Base-by-base conservation (phyloP, 2,888 invertebrate genomes). In the Nemotelus nigrinus region DNA sequence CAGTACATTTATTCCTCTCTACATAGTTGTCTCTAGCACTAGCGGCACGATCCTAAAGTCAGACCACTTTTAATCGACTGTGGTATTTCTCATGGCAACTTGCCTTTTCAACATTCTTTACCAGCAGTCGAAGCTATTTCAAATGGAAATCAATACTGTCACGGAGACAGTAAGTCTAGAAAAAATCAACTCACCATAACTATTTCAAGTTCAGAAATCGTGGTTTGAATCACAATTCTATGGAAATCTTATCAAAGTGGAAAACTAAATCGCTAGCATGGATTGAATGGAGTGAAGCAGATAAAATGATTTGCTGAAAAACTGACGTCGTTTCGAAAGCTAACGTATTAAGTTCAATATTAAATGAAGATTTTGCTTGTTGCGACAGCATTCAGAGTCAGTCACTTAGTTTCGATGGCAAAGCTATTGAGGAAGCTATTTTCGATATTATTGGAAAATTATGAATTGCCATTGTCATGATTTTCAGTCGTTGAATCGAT, bases 121-220 rank as follows among this genome's bases (percentile, higher is more conserved):
- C 25, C 57, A 57, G 57, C 25, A 57, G 63, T 41, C 43, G 63
- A 7, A 41, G 10, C 63, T 63, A 39, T 25, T 70, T 25, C 25
- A 25, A 25, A 25, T 5, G 43, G 44, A 74, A 74, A 74, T 74
- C 74, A 60, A 74, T 74, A 74, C 7, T 60, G 60, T 25, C 48
- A 48, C 44, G 74, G 48, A 74, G 74, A 60, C 74, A 60, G 43
- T 10, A 57, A 74, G 74, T 74, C 74, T 74, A 47, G 48, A 10
- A 47, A 41, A 68, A 60, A 57, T 47, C 2, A 58, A 41, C 63
- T 57, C 10, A 63, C 63, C 4, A 41, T 44, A 63, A 74, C 10
- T 41, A 74, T 60, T 47, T 47, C 60, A 74, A 74, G 74, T 60
- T 74, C 74, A 48, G 63, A 63, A 63, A 58, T 45, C 55, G 63